Evolutionary conservation across 2,113 vertebrate species (phyloP), one percentile per base, ranked within the genome.

Genomic region (Eolophus roseicapilla): DNA sequence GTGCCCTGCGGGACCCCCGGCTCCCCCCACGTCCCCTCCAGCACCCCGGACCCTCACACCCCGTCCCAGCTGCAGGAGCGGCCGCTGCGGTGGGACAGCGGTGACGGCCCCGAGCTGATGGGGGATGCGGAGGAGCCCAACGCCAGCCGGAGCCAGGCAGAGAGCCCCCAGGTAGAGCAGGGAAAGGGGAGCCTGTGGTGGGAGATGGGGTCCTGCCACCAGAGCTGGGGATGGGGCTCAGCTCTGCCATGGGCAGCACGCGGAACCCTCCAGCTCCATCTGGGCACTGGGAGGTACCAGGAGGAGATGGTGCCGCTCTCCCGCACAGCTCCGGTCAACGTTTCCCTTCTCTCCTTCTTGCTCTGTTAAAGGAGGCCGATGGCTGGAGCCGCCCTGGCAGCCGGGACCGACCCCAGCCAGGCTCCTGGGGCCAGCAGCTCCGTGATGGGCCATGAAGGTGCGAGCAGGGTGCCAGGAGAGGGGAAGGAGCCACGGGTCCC

Each of bases 41-140:
- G 6, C 5, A 14, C 6, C 39, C 44, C 2, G 1, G 33, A 39
- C 2, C 29, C 70, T 91, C 33, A 71, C 7, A 0, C 12, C 70
- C 70, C 2, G 0, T 11, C 24, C 67, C 95, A 97, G 96, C 49
- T 95, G 75, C 95, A 92, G 92, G 93, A 95, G 43, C 25, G 46
- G 62, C 67, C 62, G 0, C 24, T 63, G 77, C 50, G 6, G 3
- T 77, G 89, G 91, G 75, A 60, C 35, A 9, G 69, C 0, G 2
- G 28, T 1, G 65, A 86, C 19, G 63, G 82, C 78, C 88, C 90
- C 0, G 63, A 94, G 39, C 33, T 70, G 53, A 86, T 4, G 0
- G 59, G 44, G 50, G 82, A 62, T 1, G 35, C 5, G 0, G 68
- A 86, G n/a, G 86, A 91, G 1, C 90, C 17, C 31, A 85, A 59